A percentile compares a stretch with the other conserved stretches of the same genome.
Evolutionary conservation across 2,113 vertebrate genomes (phyloP).

Genomic region (Toxostoma redivivum): DNA sequence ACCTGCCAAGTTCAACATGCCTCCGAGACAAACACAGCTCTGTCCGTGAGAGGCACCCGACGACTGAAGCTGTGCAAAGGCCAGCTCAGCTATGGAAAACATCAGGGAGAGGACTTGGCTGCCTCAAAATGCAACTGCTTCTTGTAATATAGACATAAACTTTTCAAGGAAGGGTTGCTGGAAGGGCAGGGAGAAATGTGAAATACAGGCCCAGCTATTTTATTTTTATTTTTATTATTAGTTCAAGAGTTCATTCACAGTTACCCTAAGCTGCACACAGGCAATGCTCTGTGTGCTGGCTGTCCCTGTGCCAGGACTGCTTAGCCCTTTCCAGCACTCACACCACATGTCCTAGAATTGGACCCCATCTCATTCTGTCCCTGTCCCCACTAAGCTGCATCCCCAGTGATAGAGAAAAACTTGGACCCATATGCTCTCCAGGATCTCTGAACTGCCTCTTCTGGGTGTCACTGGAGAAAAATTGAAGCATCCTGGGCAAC

Average conservation of each 20-base stretch:
- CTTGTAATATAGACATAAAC: conserved; percentile 18
- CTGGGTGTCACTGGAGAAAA: background rate
- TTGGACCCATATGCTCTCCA: background rate
- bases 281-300: background rate
- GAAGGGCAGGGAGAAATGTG: conserved; percentile 23
- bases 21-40: conserved; percentile 55
- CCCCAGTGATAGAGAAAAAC: background rate
- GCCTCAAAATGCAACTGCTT: background rate
- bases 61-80: background rate
- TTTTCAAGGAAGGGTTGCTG: conserved; percentile 16
- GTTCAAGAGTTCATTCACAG: conserved; percentile 14
- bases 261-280: background rate
- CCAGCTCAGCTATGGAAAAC: conserved; percentile 41
- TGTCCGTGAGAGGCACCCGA: background rate
- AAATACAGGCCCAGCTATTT: background rate
- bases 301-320: background rate
- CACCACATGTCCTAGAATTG: background rate
- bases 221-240: background rate
- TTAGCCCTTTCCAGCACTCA: background rate
- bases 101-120: background rate
- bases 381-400: background rate
- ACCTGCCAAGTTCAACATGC: conserved; percentile 73
- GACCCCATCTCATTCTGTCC: background rate
- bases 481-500: background rate
- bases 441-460: background rate